Evolutionary conservation across 2,888 invertebrate genomes (phyloP).

Genomic region (Ornithoptera alexandrae): DNA sequence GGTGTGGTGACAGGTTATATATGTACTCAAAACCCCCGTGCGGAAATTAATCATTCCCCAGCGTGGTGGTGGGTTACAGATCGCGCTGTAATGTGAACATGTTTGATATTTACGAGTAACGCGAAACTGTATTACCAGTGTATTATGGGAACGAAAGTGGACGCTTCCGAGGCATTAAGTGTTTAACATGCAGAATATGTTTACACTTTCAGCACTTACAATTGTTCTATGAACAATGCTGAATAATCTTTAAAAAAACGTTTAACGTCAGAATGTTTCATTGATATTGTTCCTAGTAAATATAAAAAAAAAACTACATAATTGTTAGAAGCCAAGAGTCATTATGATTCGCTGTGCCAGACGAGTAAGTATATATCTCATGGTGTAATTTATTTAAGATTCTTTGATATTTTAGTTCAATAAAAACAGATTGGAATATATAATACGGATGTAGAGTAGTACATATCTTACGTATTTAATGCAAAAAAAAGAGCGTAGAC

Average conservation of each 20-base stretch:
- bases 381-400: too few relatives aligned
- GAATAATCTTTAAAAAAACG: constrained; percentile 15
- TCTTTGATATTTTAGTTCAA: too few relatives aligned
- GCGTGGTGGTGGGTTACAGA: constrained; percentile 37
- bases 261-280: constrained; percentile 2
- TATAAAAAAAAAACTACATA: not conserved
- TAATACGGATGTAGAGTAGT: not conserved
- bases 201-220: constrained; percentile 19
- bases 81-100: constrained; percentile 35
- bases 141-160: constrained; percentile 30
- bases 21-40: constrained; percentile 32
- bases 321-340: too few relatives aligned
- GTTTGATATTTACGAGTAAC: constrained; percentile 36
- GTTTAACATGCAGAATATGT: constrained; percentile 18
- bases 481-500: constrained; percentile 44
- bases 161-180: constrained; percentile 18
- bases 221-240: constrained; percentile 16
- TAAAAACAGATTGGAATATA: not conserved
- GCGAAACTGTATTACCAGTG: constrained; percentile 36
- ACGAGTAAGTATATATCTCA: too few relatives aligned
- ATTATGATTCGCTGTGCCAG: too few relatives aligned
- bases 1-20: constrained; percentile 19
- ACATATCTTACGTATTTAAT: constrained; percentile 30
- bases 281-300: not conserved
- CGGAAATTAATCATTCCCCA: constrained; percentile 44